These are phyloP conservation scores for Scolopax rusticola DNA, from an alignment of 2,797 vertebrate species.

Conservation along the genomic window DNA sequence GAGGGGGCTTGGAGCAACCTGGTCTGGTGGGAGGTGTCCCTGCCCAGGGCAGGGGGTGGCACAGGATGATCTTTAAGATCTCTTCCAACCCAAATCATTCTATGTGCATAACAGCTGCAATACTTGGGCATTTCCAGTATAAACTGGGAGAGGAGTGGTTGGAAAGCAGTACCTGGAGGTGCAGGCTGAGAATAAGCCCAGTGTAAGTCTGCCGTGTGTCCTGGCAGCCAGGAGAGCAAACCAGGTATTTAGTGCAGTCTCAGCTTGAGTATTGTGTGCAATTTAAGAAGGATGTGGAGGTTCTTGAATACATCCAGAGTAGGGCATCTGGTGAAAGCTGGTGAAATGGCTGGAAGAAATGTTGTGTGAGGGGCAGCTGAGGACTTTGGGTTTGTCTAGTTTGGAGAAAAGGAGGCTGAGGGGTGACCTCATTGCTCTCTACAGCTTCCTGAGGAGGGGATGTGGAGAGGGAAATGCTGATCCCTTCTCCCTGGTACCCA, in stretches of 20 bases:
- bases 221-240: neutral
- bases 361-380: neutral
- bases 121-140: neutral
- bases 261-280: rapidly evolving
- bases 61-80: no score
- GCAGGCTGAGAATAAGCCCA: neutral
- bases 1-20: no score
- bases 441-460: neutral
- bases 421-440: neutral
- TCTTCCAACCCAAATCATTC: no score
- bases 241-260: rapidly evolving
- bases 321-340: neutral
- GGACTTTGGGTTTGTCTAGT: neutral
- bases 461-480: neutral
- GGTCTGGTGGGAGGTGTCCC: no score
- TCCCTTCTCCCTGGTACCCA: neutral
- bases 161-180: no score
- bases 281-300: neutral
- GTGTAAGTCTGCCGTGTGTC: neutral
- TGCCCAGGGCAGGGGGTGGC: no score
- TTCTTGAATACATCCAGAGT: neutral
- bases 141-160: neutral
- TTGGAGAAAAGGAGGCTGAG: neutral
- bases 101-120: rapidly evolving
- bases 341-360: neutral